A percentile compares a stretch with the other conserved stretches of the same genome.
phyloP scores from a whole-genome alignment of 2,797 vertebrate species.

The Phaenicophaeus curvirostris region DNA sequence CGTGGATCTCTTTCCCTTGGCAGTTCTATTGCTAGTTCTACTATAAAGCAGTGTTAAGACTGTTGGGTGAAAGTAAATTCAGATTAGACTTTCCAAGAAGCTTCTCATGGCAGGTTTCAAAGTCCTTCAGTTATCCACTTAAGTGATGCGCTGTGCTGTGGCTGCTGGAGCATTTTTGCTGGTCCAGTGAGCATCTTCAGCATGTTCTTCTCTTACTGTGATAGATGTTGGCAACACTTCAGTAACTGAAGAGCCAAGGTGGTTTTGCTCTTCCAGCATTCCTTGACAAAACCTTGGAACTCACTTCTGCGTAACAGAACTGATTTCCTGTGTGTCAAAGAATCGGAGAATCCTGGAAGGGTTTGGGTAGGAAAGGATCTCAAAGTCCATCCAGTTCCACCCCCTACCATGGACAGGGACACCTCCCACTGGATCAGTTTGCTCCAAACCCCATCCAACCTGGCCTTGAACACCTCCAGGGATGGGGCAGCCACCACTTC shows the following conservation, averaged over 20 bases:
- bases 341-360: too few species aligned
- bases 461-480: too few species aligned
- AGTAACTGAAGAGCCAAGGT: not conserved
- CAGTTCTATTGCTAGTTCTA: not conserved
- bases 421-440: too few species aligned
- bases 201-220: accelerated
- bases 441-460: too few species aligned
- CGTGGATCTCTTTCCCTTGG: not conserved
- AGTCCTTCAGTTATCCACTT: not conserved
- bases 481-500: too few species aligned
- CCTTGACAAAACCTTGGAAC: not conserved
- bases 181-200: not conserved
- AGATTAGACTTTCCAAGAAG: not conserved
- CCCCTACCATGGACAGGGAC: too few species aligned
- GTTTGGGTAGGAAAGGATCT: too few species aligned
- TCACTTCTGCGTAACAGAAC: not conserved
- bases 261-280: not conserved
- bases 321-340: not conserved
- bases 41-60: not conserved
- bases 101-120: not conserved
- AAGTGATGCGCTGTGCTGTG: not conserved
- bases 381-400: too few species aligned
- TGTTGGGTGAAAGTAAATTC: not conserved
- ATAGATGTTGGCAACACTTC: not conserved
- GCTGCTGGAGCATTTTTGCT: not conserved